Percentiles rank a stretch among this genome's conserved stretches.
phyloP scores from a whole-genome alignment of 2,797 vertebrate species.

The Sebastes hubbsi region DNA sequence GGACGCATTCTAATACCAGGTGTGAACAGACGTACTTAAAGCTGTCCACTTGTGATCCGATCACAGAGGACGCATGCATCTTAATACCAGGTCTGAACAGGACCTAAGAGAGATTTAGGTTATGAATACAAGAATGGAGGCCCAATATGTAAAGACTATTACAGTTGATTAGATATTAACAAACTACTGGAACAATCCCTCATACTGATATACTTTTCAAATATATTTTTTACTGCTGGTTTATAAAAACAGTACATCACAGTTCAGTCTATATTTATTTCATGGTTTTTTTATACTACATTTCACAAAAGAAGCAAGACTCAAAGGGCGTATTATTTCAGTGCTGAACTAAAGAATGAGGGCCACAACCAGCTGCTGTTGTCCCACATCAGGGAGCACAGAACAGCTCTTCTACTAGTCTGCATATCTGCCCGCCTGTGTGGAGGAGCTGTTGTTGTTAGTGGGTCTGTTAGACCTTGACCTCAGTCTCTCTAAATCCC shows the following conservation, averaged over 20 bases:
- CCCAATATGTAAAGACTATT: not conserved
- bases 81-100: no score
- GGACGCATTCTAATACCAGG: no score
- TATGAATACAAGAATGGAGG: no score
- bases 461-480: conserved; percentile 53
- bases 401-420: not conserved
- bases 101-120: not conserved
- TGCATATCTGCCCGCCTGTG: conserved; percentile 16
- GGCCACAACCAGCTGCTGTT: conserved; percentile 6
- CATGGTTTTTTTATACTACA: not conserved
- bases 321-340: not conserved
- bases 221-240: not conserved
- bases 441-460: conserved; percentile 57
- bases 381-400: conserved; percentile 4
- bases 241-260: not conserved
- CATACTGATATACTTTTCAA: not conserved
- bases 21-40: no score
- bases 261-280: not conserved
- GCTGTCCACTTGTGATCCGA: no score
- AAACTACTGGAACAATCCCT: not conserved
- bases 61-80: no score
- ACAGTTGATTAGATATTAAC: not conserved
- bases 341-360: conserved; percentile 1
- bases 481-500: conserved; percentile 47
- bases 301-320: conserved; percentile 2